Evolutionary conservation across 92 coral and sea anemone genomes (phyloP), one percentile per base, ranked within the genome.

Genomic region (Palythoa caribaeorum): DNA sequence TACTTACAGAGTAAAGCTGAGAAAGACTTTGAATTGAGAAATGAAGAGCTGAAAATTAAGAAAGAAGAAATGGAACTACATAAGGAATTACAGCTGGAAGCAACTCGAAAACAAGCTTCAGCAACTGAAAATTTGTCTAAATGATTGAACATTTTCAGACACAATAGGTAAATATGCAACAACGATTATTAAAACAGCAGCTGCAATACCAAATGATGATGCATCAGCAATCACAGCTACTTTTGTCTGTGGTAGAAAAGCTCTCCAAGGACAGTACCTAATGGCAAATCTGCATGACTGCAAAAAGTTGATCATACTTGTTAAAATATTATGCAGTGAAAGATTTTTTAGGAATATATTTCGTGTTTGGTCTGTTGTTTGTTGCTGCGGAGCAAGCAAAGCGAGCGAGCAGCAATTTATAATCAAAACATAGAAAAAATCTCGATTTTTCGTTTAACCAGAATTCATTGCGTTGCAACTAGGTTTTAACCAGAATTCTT

Each of bases 11-110:
- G 71, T 52, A 89, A 84, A 84, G 92, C 92, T 38, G 92, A 83
- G 89, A 89, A 89, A 83, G 92, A 89, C 51, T 84, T 76, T 83
- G 92, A 89, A 47, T 76, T 89, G 57, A 76, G 86, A 63, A 83
- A 84, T 72, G 85, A 89, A 84, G 89, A 89, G 88, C 71, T 89
- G 51, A 55, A 84, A 77, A 76, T 89, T 40, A 89, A 76, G 73
- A 76, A 57, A 84, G 65, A 77, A 84, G 92, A 89, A 76, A 75
- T 83, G 88, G 84, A 84, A 51, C 70, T 38, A 50, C 92, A 89
- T 62, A 89, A 88, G 47, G 89, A 86, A 86, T 75, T 60, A 72
- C 89, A 86, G 74, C 83, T 86, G 21, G 66, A 86, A 86, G 83
- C 89, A 75, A 47, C 73, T 62, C 78, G 50, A 50, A 87, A 87